These are phyloP conservation scores for Notocelia uddmanniana DNA, from an alignment of 2,888 invertebrate genomes.

Conservation along the genomic window DNA sequence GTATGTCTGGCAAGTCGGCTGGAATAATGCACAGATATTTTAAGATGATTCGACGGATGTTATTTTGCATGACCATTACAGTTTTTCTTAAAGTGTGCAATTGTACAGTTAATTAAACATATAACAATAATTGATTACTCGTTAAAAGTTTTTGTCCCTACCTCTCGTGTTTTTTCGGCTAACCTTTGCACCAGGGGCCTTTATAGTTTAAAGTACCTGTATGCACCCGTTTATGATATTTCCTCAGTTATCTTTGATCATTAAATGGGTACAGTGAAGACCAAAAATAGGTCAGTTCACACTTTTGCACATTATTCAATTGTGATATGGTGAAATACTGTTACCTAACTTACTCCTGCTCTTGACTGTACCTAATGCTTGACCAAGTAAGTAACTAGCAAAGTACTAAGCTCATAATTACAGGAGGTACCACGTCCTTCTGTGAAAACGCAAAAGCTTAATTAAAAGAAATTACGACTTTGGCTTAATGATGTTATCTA, in stretches of 20 bases:
- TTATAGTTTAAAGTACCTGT: no score
- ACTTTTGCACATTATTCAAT: no score
- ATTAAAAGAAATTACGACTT: constrained; percentile 25
- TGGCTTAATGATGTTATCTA: constrained; percentile 29
- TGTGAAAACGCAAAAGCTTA: constrained; percentile 22
- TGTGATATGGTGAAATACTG: no score
- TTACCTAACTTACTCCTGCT: no score
- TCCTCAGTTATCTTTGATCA: background rate
- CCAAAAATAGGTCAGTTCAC: no score
- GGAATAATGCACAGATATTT: background rate
- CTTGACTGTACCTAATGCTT: background rate
- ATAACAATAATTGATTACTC: background rate
- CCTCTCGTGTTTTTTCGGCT: background rate
- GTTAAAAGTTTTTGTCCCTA: background rate
- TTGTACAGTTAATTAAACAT: background rate
- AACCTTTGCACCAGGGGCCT: background rate
- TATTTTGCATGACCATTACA: background rate
- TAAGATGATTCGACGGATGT: background rate
- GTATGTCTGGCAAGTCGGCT: background rate
- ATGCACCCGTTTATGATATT: background rate
- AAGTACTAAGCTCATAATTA: constrained; percentile 2
- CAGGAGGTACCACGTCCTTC: background rate
- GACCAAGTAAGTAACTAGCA: background rate
- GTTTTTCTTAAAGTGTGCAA: background rate
- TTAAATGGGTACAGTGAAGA: no score